Conservation (phyloP, 1,140 invertebrate genomes). For the Drosophila sechellia region DNA sequence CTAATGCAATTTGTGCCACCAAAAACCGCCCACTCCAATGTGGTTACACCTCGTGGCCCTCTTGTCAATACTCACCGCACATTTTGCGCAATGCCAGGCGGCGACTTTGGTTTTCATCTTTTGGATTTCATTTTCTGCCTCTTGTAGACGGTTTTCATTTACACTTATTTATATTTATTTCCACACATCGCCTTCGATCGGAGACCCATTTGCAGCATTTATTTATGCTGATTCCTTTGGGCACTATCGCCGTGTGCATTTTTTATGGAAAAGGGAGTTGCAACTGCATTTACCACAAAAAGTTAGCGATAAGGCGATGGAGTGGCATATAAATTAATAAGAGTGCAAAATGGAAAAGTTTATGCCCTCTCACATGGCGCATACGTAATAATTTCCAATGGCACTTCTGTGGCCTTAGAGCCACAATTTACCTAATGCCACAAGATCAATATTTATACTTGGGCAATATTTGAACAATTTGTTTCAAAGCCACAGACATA, state of each 20-base stretch:
- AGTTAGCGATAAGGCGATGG: conserved; percentile 46
- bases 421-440: conserved; percentile 62
- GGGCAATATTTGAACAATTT: conserved; percentile 73
- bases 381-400: conserved; percentile 68
- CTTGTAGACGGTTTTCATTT: conserved; percentile 56
- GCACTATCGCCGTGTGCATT: conserved; percentile 64
- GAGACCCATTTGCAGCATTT: conserved; percentile 19
- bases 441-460: conserved; percentile 52
- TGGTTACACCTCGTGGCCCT: conserved; percentile 14
- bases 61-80: conserved; percentile 69
- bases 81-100: conserved; percentile 62
- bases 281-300: conserved; percentile 17
- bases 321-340: conserved; percentile 44
- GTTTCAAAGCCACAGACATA: conserved; percentile 41
- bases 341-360: conserved; percentile 14
- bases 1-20: conserved; percentile 65
- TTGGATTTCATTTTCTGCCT: not conserved
- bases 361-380: conserved; percentile 57
- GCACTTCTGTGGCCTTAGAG: conserved; percentile 47
- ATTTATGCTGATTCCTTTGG: conserved; percentile 67
- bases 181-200: not conserved
- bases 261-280: conserved; percentile 18
- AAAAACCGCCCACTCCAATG: conserved; percentile 20
- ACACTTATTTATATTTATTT: conserved; percentile 77
- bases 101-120: conserved; percentile 60